A percentile compares a stretch with the other conserved stretches of the same genome.
phyloP scores from a whole-genome alignment of 2,113 vertebrate species.

The Mus spicilegus region DNA sequence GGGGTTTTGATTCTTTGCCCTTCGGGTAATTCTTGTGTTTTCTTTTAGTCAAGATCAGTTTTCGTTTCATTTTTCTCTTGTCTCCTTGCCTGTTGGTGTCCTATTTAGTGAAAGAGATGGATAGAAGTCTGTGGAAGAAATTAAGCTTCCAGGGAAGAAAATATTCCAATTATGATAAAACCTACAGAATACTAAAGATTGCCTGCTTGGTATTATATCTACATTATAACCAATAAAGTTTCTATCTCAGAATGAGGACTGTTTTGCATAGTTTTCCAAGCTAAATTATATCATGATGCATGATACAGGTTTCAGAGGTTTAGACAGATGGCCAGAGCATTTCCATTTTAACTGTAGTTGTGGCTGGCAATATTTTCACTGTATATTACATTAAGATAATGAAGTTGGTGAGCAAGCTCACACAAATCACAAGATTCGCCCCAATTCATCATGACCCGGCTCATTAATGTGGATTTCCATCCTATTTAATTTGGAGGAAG shows the following conservation, averaged over 20 bases:
- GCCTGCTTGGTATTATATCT: neutral
- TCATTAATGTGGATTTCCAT: slow-evolving; percentile 82
- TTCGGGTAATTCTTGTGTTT: slow-evolving; percentile 4
- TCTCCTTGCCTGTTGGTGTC: neutral
- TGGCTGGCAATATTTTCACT: slow-evolving; percentile 76
- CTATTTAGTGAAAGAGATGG: neutral
- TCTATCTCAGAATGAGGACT: neutral
- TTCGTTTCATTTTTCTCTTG: neutral
- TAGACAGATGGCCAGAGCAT: slow-evolving; percentile 70
- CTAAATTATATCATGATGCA: slow-evolving; percentile 40
- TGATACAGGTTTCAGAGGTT: slow-evolving; percentile 68
- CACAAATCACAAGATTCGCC: slow-evolving; percentile 76
- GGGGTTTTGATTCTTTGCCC: neutral
- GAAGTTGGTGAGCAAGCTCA: slow-evolving; percentile 80
- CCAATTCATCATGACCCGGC: slow-evolving; percentile 81
- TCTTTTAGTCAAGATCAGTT: slow-evolving; percentile 5
- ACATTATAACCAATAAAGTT: neutral
- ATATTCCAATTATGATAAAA: neutral
- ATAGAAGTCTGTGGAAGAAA: slow-evolving; percentile 22
- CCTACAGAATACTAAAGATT: neutral
- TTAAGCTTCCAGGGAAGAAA: slow-evolving; percentile 12
- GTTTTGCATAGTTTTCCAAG: neutral
- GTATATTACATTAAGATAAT: slow-evolving; percentile 84
- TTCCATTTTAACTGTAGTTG: slow-evolving; percentile 82
- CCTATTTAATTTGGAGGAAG: slow-evolving; percentile 71